Conservation (phyloP, 2,797 vertebrate genomes). For the Coccyzus lansbergi region DNA sequence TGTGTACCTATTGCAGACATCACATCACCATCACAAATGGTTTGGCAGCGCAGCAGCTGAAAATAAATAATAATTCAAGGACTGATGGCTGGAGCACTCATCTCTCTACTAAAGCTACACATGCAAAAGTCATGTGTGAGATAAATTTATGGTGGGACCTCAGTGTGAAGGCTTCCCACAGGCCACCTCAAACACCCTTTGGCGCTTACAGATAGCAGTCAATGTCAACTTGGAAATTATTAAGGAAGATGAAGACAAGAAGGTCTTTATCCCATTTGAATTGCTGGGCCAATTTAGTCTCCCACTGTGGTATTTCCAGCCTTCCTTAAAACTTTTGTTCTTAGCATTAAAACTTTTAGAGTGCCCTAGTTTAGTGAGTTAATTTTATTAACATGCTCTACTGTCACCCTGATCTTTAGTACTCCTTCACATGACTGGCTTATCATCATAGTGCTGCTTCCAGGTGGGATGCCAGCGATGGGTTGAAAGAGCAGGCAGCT, state of each 20-base stretch:
- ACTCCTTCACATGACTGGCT: conserved; percentile 5
- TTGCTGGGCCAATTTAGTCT: not conserved
- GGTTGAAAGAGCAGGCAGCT: conserved; percentile 18
- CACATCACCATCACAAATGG: not conserved
- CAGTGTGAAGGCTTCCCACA: not conserved
- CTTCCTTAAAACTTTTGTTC: not conserved
- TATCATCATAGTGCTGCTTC: not conserved
- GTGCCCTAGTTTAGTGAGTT: not conserved
- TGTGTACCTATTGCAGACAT: not conserved
- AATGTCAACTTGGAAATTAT: accelerated
- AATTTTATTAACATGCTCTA: conserved; percentile 33
- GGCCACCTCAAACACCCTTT: not conserved
- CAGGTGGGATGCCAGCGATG: not conserved
- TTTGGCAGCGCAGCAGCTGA: not conserved
- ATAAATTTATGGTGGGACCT: not conserved
- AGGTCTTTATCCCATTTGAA: not conserved
- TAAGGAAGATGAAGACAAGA: not conserved
- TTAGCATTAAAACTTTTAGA: not conserved
- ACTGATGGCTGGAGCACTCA: not conserved
- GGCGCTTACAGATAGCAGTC: not conserved
- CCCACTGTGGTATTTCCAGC: not conserved
- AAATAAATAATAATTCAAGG: not conserved
- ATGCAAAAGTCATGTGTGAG: accelerated
- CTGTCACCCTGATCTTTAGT: conserved; percentile 37
- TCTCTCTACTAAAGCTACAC: not conserved